Percentiles rank a stretch among this genome's conserved stretches.
Evolutionary conservation across 2,797 vertebrate species (phyloP).

Genomic region (Trematomus bernacchii): DNA sequence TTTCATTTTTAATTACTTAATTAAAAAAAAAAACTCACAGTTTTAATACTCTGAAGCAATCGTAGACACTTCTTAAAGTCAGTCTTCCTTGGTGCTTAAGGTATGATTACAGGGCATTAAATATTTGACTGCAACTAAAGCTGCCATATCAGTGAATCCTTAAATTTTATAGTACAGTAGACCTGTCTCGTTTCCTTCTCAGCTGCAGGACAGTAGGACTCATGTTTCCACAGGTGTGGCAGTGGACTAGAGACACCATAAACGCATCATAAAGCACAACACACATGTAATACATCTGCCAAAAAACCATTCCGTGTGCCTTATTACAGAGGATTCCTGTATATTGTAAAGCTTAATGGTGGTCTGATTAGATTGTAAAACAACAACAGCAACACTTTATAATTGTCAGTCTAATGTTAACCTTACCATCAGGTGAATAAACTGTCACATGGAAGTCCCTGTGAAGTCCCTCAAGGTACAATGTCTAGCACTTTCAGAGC

Average conservation of each 20-base stretch:
- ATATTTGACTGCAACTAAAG: constrained; percentile 57
- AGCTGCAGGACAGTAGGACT: constrained; percentile 51
- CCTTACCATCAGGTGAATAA: neutral
- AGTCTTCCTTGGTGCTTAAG: constrained; percentile 59
- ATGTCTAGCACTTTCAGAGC: neutral
- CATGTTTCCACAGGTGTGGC: constrained; percentile 65
- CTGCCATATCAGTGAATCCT: constrained; percentile 57
- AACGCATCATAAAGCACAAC: constrained; percentile 7
- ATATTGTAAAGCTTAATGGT: neutral
- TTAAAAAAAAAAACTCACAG: constrained; percentile 60
- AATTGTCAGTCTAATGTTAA: neutral
- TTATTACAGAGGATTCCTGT: neutral
- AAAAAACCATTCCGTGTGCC: neutral
- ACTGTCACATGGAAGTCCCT: neutral
- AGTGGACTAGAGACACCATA: constrained; percentile 8
- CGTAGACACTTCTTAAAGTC: constrained; percentile 61
- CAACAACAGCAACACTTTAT: neutral
- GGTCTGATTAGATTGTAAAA: neutral
- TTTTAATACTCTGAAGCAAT: constrained; percentile 65
- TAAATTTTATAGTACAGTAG: constrained; percentile 41
- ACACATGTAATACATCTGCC: neutral
- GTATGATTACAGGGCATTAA: constrained; percentile 72
- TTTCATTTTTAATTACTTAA: constrained; percentile 67
- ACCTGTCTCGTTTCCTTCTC: constrained; percentile 43
- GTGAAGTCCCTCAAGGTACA: neutral